Base-by-base conservation (phyloP, 2,113 vertebrate genomes). In the Corythoichthys haematopterus region DNA sequence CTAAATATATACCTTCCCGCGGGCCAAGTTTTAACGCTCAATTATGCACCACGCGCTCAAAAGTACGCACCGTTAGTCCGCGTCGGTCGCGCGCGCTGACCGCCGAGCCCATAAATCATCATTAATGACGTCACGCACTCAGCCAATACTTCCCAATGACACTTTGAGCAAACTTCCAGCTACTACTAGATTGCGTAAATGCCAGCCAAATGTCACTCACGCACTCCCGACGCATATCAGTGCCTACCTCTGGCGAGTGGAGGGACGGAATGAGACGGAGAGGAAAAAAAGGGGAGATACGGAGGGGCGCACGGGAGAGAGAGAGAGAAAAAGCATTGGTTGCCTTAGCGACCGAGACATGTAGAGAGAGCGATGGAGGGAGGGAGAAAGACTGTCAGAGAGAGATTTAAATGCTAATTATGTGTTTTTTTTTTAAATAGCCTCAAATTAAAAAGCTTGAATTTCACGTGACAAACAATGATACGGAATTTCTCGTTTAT, bases 341-440 rank as follows among this genome's bases (percentile, higher is more conserved):
- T 93, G 92, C 92, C 91, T 74, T 92, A 90, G 92, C 87, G 91
- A 93, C 92, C 87, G 91, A 92, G 89, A 88, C 87, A 90, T 90
- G 87, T 80, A 45, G 88, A 88, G 86, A 82, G 61, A 74, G 85
- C 80, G 82, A 77, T 80, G 79, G 82, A n/a, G 72, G 48, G 38
- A 67, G 53, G 75, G 74, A 65, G 79, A 75, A 83, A 82, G 80
- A 84, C 78, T 80, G 84, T 83, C 20, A 78, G 79, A 82, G 82
- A 89, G 84, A 90, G 82, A 91, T 91, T 90, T 85, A 93, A 91
- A 92, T 91, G 89, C 85, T 92, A 91, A 92, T 92, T 91, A 86
- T 86, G 86, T 58, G 28, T 67, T 85, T 79, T 80, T 74, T 71
- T 83, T 76, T 12, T 51, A 48, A 80, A 84, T 4, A 11, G 63